Evolutionary conservation across 2,888 invertebrate genomes (phyloP).

Genomic region (Drosophila falleni): DNA sequence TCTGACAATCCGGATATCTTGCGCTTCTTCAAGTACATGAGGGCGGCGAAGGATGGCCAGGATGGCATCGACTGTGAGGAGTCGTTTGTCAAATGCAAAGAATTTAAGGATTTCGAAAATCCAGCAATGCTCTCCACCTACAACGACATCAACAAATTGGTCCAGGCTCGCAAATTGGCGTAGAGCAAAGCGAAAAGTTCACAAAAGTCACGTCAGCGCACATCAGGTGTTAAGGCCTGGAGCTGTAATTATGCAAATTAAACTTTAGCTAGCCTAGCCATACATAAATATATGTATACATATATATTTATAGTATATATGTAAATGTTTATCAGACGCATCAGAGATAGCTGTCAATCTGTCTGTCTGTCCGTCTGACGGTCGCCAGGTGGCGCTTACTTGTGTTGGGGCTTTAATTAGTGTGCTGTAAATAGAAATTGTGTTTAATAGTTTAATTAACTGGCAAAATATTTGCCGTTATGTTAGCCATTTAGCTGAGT

Average conservation of each 20-base stretch:
- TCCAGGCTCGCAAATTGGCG: constrained; percentile 90
- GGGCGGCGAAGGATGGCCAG: constrained; percentile 94
- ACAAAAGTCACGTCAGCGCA: constrained; percentile 58
- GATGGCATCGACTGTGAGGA: constrained; percentile 91
- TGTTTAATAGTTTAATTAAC: constrained; percentile 73
- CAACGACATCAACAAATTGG: constrained; percentile 94
- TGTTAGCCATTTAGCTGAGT: constrained; percentile 74
- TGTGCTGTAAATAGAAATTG: constrained; percentile 70
- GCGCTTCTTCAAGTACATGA: constrained; percentile 95
- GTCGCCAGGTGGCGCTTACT: constrained; percentile 2
- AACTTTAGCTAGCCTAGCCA: constrained; percentile 69
- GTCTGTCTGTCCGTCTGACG: constrained; percentile 2
- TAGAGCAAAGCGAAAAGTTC: constrained; percentile 55
- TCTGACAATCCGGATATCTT: constrained; percentile 95
- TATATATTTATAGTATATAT: constrained; percentile 32
- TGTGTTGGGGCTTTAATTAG: constrained; percentile 60
- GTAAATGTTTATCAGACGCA: constrained; percentile 37
- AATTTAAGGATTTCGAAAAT: constrained; percentile 88
- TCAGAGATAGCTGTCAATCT: constrained; percentile 28
- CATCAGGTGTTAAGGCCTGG: constrained; percentile 43
- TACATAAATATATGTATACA: constrained; percentile 12
- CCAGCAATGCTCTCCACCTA: constrained; percentile 95
- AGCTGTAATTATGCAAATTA: constrained; percentile 77
- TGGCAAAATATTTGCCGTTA: constrained; percentile 49
- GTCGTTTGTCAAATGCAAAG: constrained; percentile 89